These are phyloP conservation scores for Sylvia borin DNA, from an alignment of 2,797 vertebrate genomes.

Conservation along the genomic window DNA sequence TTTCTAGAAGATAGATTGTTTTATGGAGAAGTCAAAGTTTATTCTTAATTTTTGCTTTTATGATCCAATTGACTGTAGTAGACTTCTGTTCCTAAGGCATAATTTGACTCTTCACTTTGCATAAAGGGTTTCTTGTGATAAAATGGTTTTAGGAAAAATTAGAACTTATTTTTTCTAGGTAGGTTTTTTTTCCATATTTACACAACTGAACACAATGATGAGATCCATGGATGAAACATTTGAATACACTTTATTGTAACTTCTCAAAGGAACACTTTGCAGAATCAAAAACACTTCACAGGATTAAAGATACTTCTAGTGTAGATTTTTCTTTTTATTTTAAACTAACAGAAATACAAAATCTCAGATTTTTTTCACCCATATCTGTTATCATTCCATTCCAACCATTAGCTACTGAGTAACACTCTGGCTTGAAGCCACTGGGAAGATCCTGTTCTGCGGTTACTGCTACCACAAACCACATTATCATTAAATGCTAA, in stretches of 20 bases:
- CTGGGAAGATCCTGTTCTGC: slow-evolving; percentile 78
- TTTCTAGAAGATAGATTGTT: not conserved
- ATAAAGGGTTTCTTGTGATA: not conserved
- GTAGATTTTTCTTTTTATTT: slow-evolving; percentile 18
- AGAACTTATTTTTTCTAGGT: not conserved
- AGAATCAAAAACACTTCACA: not conserved
- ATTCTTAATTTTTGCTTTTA: not conserved
- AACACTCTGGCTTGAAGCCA: slow-evolving; percentile 61
- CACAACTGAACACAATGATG: not conserved
- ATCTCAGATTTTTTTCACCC: slow-evolving; percentile 10
- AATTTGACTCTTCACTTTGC: not conserved
- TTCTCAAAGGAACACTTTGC: not conserved
- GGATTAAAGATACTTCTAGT: not conserved
- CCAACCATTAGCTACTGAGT: slow-evolving; percentile 75
- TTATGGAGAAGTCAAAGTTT: not conserved
- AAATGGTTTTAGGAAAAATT: not conserved
- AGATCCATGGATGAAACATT: not conserved
- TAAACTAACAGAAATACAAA: slow-evolving; percentile 30
- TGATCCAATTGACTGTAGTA: not conserved
- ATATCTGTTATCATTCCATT: slow-evolving; percentile 62
- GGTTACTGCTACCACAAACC: slow-evolving; percentile 79
- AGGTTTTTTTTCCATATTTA: not conserved
- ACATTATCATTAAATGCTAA: slow-evolving; percentile 70
- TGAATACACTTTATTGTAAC: not conserved
- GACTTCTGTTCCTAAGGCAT: not conserved